Conservation (phyloP, 2,797 vertebrate genomes). For the Tragopan temminckii region DNA sequence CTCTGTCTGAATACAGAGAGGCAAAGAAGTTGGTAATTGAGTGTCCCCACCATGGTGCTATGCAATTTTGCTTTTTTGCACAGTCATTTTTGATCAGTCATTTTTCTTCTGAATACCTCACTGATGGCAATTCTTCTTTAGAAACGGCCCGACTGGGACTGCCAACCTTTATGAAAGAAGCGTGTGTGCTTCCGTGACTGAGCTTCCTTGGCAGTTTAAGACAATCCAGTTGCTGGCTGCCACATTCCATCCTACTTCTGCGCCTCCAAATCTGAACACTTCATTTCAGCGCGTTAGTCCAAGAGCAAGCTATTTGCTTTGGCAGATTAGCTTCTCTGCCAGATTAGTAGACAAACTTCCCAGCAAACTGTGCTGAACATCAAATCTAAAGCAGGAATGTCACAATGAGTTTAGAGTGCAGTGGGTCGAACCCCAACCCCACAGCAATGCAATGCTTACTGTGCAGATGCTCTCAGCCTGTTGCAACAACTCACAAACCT, state of each 20-base stretch:
- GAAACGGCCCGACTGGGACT: conserved; percentile 16
- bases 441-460: background rate
- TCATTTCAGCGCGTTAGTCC: background rate
- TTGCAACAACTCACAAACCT: background rate
- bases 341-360: background rate
- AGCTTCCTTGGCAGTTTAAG: conserved; percentile 51
- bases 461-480: background rate
- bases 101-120: conserved; percentile 62
- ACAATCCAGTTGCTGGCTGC: conserved; percentile 60
- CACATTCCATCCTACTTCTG: background rate
- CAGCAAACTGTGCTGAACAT: background rate
- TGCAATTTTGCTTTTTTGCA: conserved; percentile 71
- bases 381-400: fast-evolving
- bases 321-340: background rate
- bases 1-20: conserved; percentile 69
- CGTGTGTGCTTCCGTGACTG: conserved; percentile 54
- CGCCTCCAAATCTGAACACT: conserved; percentile 12
- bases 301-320: background rate
- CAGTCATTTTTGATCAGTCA: conserved; percentile 66
- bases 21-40: conserved; percentile 63
- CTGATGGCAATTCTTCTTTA: conserved; percentile 65
- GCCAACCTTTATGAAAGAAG: conserved; percentile 63
- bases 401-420: background rate
- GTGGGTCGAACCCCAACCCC: background rate
- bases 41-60: conserved; percentile 15